A percentile compares a stretch with the other conserved stretches of the same genome.
phyloP scores from a whole-genome alignment of 2,888 invertebrate species.

The Caenorhabditis sulstoni region DNA sequence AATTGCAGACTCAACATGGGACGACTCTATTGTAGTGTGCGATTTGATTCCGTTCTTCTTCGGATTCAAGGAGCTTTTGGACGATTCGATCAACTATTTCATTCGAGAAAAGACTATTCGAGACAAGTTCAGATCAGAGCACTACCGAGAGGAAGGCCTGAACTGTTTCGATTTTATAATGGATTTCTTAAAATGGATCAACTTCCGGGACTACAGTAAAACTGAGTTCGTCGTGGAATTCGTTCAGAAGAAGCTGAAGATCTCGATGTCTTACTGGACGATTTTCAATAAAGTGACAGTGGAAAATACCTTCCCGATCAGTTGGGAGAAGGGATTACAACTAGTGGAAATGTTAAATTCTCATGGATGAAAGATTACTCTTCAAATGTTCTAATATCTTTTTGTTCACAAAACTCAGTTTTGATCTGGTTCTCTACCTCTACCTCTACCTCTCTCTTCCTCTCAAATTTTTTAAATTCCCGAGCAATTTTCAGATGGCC shows the following conservation, averaged over 20 bases:
- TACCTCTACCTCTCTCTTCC: neutral
- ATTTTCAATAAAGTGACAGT: too few relatives aligned
- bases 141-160: conserved; percentile 56
- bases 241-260: conserved; percentile 5
- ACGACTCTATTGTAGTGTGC: conserved; percentile 44
- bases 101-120: conserved; percentile 5
- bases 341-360: too few relatives aligned
- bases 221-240: conserved; percentile 57
- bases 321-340: too few relatives aligned
- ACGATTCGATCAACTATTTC: conserved; percentile 41
- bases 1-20: conserved; percentile 37
- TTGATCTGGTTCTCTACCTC: neutral
- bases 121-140: conserved; percentile 24
- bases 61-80: conserved; percentile 6
- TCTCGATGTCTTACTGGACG: neutral
- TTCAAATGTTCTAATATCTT: too few relatives aligned
- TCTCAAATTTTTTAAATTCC: neutral
- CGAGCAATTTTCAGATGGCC: conserved; percentile 50
- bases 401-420: neutral
- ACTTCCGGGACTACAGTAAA: conserved; percentile 54
- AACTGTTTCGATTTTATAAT: conserved; percentile 65
- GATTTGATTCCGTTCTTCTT: conserved; percentile 38
- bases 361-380: too few relatives aligned
- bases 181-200: conserved; percentile 57
- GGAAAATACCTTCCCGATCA: too few relatives aligned